phyloP scores from a whole-genome alignment of 2,888 invertebrate genomes.

The Odontocolon sp. region DNA sequence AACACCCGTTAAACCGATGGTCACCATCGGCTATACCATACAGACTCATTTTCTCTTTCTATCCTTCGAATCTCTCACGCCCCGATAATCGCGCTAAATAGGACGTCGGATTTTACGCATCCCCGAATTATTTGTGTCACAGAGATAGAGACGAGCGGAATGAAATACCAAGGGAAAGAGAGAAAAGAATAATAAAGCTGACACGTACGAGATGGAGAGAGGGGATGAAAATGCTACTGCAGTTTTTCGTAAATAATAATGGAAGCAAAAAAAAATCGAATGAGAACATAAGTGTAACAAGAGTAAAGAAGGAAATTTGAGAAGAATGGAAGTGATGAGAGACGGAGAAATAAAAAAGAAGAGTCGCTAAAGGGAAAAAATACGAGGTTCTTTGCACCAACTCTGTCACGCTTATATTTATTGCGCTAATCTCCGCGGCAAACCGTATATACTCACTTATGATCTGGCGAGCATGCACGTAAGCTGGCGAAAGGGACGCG shows the following conservation, averaged over 20 bases:
- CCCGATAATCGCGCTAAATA: conserved; percentile 77
- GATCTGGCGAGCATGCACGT: conserved; percentile 11
- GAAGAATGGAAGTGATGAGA: conserved; percentile 1
- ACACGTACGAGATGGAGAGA: not conserved
- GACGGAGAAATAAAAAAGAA: not conserved
- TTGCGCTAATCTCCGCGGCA: conserved; percentile 63
- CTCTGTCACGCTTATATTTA: conserved; percentile 61
- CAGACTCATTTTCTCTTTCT: conserved; percentile 58
- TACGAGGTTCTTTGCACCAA: not conserved
- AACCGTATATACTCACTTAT: conserved; percentile 39
- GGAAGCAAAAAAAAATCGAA: not conserved
- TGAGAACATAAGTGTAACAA: not conserved
- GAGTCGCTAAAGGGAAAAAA: conserved; percentile 18
- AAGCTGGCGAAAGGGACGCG: conserved; percentile 24
- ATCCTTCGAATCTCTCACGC: conserved; percentile 71
- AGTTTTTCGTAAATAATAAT: conserved; percentile 8
- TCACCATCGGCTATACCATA: conserved; percentile 51
- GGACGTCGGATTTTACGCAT: conserved; percentile 79
- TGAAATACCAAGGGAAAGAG: conserved; percentile 22
- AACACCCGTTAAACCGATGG: conserved; percentile 64
- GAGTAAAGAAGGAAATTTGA: not conserved
- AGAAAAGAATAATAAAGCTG: conserved; percentile 11
- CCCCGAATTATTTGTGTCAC: conserved; percentile 77
- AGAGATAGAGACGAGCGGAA: conserved; percentile 32
- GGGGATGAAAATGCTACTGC: conserved; percentile 31